A percentile compares a stretch with the other conserved stretches of the same genome.
phyloP scores from a whole-genome alignment of 2,113 vertebrate genomes.

The Lophura nycthemera region DNA sequence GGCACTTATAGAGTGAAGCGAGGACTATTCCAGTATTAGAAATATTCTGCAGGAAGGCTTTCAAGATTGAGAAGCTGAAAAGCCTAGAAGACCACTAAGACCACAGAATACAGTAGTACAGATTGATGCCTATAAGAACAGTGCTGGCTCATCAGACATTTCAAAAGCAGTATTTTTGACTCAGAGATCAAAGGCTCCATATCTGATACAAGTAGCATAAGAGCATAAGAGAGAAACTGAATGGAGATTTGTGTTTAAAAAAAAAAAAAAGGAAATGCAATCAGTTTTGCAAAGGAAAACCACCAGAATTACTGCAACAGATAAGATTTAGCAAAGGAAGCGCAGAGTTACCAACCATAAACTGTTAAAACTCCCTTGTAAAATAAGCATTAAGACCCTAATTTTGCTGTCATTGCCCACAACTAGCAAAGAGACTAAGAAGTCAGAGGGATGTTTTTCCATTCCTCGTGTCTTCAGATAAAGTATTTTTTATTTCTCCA shows the following conservation, averaged over 20 bases:
- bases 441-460: too few species aligned
- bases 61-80: neutral
- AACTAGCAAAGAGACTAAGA: neutral
- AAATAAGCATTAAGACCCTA: neutral
- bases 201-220: neutral
- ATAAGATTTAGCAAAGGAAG: neutral
- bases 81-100: neutral
- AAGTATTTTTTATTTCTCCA: neutral
- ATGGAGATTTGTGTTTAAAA: neutral
- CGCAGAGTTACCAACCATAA: neutral
- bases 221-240: neutral
- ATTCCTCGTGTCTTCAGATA: neutral
- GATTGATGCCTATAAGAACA: fast-evolving
- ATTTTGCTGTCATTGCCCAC: fast-evolving
- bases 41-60: neutral
- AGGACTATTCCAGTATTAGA: neutral
- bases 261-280: neutral
- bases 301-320: neutral
- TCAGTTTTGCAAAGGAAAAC: neutral
- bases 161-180: neutral
- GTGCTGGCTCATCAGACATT: neutral
- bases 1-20: neutral
- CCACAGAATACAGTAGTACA: neutral
- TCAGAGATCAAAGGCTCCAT: neutral
- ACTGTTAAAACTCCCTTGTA: neutral